phyloP scores from a whole-genome alignment of 2,113 vertebrate species.

The Syngnathus typhle region DNA sequence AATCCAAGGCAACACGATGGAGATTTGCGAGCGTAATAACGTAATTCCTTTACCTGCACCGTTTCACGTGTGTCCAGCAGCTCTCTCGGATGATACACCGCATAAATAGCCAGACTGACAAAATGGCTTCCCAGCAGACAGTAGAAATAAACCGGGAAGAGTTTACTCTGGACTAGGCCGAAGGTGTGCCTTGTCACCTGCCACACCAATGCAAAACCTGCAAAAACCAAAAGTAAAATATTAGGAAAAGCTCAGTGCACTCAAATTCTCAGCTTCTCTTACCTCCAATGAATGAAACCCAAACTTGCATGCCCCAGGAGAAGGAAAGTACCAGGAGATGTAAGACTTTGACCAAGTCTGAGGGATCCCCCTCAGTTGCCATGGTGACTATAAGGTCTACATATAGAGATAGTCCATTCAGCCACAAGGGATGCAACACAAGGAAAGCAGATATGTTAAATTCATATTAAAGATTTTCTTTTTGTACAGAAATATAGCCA shows the following conservation, averaged over 20 bases:
- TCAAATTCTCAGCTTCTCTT: background rate
- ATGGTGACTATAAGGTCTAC: constrained; percentile 45
- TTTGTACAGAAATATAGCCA: background rate
- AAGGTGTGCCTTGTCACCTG: constrained; percentile 77
- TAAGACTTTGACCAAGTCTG: constrained; percentile 70
- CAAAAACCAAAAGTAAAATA: background rate
- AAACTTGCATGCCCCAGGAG: constrained; percentile 84
- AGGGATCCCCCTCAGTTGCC: constrained; percentile 71
- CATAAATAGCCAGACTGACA: constrained; percentile 72
- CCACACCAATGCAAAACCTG: constrained; percentile 77
- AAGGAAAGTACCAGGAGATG: constrained; percentile 79
- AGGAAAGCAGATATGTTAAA: background rate
- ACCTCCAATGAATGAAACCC: constrained; percentile 87
- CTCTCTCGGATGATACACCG: constrained; percentile 70
- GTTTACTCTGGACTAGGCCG: constrained; percentile 80
- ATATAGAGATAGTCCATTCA: background rate
- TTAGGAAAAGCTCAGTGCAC: background rate
- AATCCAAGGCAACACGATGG: background rate
- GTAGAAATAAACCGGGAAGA: constrained; percentile 82
- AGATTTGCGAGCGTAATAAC: background rate
- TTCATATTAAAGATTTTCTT: background rate
- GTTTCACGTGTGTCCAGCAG: constrained; percentile 73
- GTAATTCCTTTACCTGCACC: constrained; percentile 70
- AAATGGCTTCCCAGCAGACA: constrained; percentile 70
- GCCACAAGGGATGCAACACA: background rate